Conservation (phyloP, 2,888 invertebrate genomes). For the Lissocephala sabroskyi region DNA sequence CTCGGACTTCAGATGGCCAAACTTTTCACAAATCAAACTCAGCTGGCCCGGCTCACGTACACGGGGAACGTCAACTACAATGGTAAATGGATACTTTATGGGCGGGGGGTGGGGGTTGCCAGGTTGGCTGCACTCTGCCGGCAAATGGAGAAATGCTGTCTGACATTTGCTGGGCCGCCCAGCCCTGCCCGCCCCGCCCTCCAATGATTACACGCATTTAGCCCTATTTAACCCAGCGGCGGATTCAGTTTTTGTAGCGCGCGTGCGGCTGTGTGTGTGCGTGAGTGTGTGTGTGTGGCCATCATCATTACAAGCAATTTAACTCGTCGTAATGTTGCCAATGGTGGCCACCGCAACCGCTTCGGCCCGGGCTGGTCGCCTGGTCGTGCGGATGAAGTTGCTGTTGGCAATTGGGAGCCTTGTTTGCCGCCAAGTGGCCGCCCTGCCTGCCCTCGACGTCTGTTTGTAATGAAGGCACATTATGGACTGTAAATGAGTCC, state of each 20-base stretch:
- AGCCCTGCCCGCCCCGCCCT: background rate
- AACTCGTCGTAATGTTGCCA: constrained; percentile 63
- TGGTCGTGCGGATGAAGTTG: constrained; percentile 2
- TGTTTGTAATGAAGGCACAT: constrained; percentile 29
- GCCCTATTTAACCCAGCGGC: constrained; percentile 50
- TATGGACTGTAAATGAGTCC: constrained; percentile 59
- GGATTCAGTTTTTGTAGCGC: constrained; percentile 18
- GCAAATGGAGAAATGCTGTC: constrained; percentile 65
- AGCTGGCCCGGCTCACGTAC: too few relatives aligned
- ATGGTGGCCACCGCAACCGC: constrained; percentile 28
- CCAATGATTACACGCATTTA: constrained; percentile 51
- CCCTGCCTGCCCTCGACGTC: constrained; percentile 9
- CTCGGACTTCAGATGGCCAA: too few relatives aligned
- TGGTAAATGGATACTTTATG: constrained; percentile 12
- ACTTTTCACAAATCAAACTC: too few relatives aligned
- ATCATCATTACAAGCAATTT: constrained; percentile 67
- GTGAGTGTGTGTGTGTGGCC: constrained; percentile 22
- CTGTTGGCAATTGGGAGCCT: constrained; percentile 6
- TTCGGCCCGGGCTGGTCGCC: constrained; percentile 2
- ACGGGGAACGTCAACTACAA: constrained; percentile 25
- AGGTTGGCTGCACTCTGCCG: constrained; percentile 19
- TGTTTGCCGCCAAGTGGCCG: constrained; percentile 6
- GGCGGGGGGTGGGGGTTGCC: background rate
- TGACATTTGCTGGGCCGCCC: constrained; percentile 39
- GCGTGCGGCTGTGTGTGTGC: constrained; percentile 2